Evolutionary conservation across 2,797 vertebrate species (phyloP).

Genomic region (Vespertilio murinus): DNA sequence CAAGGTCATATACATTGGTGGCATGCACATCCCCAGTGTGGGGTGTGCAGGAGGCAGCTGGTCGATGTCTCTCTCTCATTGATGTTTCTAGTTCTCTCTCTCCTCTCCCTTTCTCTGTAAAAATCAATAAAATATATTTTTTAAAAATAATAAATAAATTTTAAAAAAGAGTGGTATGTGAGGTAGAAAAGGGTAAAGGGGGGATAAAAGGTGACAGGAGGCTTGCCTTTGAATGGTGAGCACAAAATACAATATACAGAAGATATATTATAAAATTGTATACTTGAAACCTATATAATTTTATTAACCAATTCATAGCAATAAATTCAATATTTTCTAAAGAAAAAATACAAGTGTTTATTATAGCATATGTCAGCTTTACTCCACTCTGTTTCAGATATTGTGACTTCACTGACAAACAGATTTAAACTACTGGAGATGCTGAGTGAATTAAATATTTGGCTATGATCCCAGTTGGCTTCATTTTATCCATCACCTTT

Average conservation of each 20-base stretch:
- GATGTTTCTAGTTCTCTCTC: too few species aligned
- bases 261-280: background rate
- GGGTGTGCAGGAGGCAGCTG: too few species aligned
- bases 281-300: background rate
- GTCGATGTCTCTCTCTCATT: too few species aligned
- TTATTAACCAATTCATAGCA: background rate
- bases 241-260: background rate
- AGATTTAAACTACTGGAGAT: background rate
- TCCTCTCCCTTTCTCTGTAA: too few species aligned
- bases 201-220: background rate
- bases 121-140: too few species aligned
- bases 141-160: too few species aligned
- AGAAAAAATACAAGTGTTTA: background rate
- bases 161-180: too few species aligned
- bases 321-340: background rate
- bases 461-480: background rate
- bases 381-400: conserved; percentile 1
- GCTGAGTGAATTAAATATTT: background rate
- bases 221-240: background rate
- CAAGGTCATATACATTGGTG: too few species aligned
- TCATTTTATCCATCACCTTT: background rate
- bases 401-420: conserved; percentile 24
- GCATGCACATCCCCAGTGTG: too few species aligned
- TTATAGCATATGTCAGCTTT: background rate
- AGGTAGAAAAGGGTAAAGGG: background rate